Evolutionary conservation across 2,113 vertebrate species (phyloP).

Genomic region (Leucoraja erinaceus): DNA sequence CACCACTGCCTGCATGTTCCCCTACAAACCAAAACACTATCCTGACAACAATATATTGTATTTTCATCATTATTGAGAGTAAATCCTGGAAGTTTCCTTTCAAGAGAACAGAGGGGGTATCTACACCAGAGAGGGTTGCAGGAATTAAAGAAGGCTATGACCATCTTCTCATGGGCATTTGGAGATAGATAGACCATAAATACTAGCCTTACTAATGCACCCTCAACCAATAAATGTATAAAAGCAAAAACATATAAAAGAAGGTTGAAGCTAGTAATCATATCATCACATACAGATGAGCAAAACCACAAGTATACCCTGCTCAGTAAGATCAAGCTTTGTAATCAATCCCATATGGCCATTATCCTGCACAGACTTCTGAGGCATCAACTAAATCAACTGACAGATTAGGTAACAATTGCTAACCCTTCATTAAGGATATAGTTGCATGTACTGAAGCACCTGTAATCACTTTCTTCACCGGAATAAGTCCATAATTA

Average conservation of each 20-base stretch:
- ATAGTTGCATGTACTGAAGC: neutral
- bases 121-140: too few relatives aligned
- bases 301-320: neutral
- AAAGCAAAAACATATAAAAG: neutral
- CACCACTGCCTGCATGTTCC: too few relatives aligned
- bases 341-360: neutral
- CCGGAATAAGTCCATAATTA: neutral
- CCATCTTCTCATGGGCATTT: too few relatives aligned
- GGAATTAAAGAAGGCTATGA: too few relatives aligned
- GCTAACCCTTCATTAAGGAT: neutral
- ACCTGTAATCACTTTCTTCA: neutral
- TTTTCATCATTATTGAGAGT: too few relatives aligned
- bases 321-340: neutral
- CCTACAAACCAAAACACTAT: too few relatives aligned
- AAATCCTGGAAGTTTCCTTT: too few relatives aligned
- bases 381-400: conserved; percentile 6
- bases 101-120: too few relatives aligned
- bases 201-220: too few relatives aligned
- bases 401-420: conserved; percentile 1
- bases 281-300: neutral
- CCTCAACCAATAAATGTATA: too few relatives aligned
- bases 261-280: neutral
- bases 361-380: neutral
- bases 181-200: too few relatives aligned
- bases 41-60: too few relatives aligned